Evolutionary conservation across 2,797 vertebrate species (phyloP).

Genomic region (Lates japonicus): DNA sequence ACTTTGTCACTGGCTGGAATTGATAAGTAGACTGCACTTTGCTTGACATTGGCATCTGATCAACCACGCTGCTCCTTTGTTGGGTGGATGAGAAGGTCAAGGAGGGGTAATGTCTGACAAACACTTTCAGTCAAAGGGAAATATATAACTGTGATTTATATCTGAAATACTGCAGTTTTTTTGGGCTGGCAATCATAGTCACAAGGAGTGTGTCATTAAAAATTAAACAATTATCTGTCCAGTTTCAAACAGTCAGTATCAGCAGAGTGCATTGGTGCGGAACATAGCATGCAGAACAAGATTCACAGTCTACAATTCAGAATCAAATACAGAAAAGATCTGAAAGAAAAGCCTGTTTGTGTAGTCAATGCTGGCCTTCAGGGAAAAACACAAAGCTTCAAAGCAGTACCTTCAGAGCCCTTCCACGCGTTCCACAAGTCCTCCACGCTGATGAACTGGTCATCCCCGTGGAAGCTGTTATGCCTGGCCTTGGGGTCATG

Average conservation of each 20-base stretch:
- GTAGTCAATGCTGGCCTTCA: not conserved
- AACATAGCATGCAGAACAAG: slow-evolving; percentile 19
- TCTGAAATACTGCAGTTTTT: not conserved
- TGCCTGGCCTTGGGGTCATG: slow-evolving; percentile 98
- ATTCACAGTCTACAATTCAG: not conserved
- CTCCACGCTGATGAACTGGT: slow-evolving; percentile 98
- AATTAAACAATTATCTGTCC: not conserved
- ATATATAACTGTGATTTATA: not conserved
- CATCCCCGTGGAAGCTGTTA: slow-evolving; percentile 97
- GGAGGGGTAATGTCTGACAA: not conserved
- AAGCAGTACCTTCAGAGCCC: slow-evolving; percentile 91
- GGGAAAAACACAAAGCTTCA: not conserved
- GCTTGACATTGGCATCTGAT: slow-evolving; percentile 44
- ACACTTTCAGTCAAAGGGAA: slow-evolving; percentile 5
- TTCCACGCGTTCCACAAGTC: slow-evolving; percentile 99
- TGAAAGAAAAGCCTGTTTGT: slow-evolving; percentile 21
- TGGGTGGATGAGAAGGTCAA: slow-evolving; percentile 29
- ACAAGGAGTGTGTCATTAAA: not conserved
- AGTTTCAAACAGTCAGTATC: slow-evolving; percentile 2
- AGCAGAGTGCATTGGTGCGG: not conserved
- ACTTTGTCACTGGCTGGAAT: slow-evolving; percentile 38
- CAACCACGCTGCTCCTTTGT: slow-evolving; percentile 24
- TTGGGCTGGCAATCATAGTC: not conserved
- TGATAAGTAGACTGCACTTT: slow-evolving; percentile 62
- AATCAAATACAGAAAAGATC: not conserved